Percentiles rank a stretch among this genome's conserved stretches.
Conservation (phyloP, 2,888 invertebrate species). For the Drosophila peninsularis region DNA sequence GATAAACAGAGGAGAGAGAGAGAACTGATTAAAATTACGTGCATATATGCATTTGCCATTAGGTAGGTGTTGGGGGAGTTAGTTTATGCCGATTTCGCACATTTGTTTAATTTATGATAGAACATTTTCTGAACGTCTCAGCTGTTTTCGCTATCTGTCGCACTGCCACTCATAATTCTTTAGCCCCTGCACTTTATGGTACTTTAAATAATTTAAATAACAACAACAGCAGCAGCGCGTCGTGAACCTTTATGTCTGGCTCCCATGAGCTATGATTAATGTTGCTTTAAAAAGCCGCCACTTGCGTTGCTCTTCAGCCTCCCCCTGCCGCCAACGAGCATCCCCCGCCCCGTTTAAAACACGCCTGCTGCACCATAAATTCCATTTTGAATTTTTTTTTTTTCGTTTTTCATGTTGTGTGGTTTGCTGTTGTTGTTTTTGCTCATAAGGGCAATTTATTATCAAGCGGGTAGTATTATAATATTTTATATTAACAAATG, state of each 20-base stretch:
- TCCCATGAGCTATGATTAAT: slow-evolving; percentile 69
- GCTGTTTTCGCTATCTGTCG: slow-evolving; percentile 58
- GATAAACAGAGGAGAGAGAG: slow-evolving; percentile 23
- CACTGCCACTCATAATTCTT: slow-evolving; percentile 64
- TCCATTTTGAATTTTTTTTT: slow-evolving; percentile 45
- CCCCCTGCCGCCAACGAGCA: slow-evolving; percentile 1
- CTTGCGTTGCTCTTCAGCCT: slow-evolving; percentile 56
- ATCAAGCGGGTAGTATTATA: slow-evolving; percentile 56
- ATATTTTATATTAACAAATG: slow-evolving; percentile 75
- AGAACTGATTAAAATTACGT: slow-evolving; percentile 35
- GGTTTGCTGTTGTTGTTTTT: slow-evolving; percentile 54
- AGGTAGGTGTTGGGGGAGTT: slow-evolving; percentile 9
- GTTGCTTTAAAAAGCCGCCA: slow-evolving; percentile 74
- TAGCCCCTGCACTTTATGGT: slow-evolving; percentile 50
- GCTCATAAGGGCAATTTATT: slow-evolving; percentile 67
- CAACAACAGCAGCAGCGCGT: slow-evolving; percentile 20
- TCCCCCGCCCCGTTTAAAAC: slow-evolving; percentile 26
- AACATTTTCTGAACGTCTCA: slow-evolving; percentile 51
- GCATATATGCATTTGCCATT: slow-evolving; percentile 5
- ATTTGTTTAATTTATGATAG: slow-evolving; percentile 55
- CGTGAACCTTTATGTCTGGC: slow-evolving; percentile 27
- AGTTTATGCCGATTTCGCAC: slow-evolving; percentile 59
- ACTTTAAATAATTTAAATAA: slow-evolving; percentile 67
- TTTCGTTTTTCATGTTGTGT: slow-evolving; percentile 36
- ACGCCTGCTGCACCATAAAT: slow-evolving; percentile 63